Percentiles rank a stretch among this genome's conserved stretches.
Conservation (phyloP, 2,888 invertebrate species). For the Bellardia bayeri region DNA sequence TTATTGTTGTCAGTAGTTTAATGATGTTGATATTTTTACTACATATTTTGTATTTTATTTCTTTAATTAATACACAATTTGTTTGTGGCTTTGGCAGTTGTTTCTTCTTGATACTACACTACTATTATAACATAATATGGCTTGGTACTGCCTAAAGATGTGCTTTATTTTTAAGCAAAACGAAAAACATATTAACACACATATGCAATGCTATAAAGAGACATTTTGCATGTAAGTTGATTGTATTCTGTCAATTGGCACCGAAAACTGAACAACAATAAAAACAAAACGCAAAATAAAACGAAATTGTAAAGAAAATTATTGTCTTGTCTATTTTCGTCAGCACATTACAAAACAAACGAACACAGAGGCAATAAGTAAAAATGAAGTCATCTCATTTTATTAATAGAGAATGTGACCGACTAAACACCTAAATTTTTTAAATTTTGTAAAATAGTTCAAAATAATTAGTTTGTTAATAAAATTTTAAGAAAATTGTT, state of each 20-base stretch:
- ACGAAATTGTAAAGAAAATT: slow-evolving; percentile 14
- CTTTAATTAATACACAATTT: slow-evolving; percentile 64
- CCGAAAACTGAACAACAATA: background rate
- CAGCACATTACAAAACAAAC: slow-evolving; percentile 9
- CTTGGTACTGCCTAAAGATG: slow-evolving; percentile 47
- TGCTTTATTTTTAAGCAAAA: slow-evolving; percentile 10
- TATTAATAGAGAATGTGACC: slow-evolving; percentile 33
- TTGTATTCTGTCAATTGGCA: slow-evolving; percentile 44
- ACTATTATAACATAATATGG: background rate
- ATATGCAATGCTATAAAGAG: slow-evolving; percentile 7
- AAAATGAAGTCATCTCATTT: slow-evolving; percentile 39
- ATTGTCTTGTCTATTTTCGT: slow-evolving; percentile 30
- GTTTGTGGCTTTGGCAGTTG: slow-evolving; percentile 11
- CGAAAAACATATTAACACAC: background rate
- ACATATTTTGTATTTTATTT: slow-evolving; percentile 61
- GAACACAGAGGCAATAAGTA: slow-evolving; percentile 22
- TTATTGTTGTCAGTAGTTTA: slow-evolving; percentile 49
- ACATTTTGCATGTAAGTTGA: slow-evolving; percentile 22
- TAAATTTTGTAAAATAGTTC: no score
- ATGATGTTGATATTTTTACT: slow-evolving; percentile 57
- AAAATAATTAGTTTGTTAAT: no score
- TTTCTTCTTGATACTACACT: background rate
- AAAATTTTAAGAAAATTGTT: no score
- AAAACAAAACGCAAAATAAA: slow-evolving; percentile 9
- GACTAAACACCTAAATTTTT: background rate